A percentile compares a stretch with the other conserved stretches of the same genome.
phyloP scores from a whole-genome alignment of 1,140 invertebrate genomes.

The Bombus sylvicola region DNA sequence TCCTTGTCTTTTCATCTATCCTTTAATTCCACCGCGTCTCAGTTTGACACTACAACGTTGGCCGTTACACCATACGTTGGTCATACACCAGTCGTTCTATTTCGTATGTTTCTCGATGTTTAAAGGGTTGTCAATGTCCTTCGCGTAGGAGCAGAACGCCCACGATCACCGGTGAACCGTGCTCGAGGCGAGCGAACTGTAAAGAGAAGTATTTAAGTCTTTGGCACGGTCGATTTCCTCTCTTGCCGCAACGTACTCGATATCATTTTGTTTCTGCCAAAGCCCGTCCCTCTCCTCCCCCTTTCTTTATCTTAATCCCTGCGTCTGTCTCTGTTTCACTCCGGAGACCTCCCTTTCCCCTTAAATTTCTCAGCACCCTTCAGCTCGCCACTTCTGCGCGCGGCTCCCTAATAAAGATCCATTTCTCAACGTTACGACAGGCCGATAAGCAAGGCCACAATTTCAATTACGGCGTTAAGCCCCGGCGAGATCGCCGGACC shows the following conservation, averaged over 20 bases:
- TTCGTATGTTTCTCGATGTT: background rate
- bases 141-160: constrained; percentile 1
- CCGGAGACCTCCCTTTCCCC: background rate
- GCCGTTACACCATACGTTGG: no score
- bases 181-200: background rate
- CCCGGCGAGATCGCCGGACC: constrained; percentile 60
- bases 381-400: constrained; percentile 47
- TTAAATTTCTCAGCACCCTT: constrained; percentile 38
- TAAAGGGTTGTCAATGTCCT: background rate
- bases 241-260: constrained; percentile 30
- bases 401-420: constrained; percentile 70
- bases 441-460: constrained; percentile 72
- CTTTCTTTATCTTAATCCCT: constrained; percentile 62
- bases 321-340: constrained; percentile 20
- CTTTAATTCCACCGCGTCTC: background rate
- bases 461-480: constrained; percentile 71
- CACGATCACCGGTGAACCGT: background rate
- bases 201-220: constrained; percentile 44
- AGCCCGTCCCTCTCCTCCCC: background rate
- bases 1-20: background rate
- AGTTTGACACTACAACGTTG: background rate
- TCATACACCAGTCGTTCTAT: background rate
- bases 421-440: constrained; percentile 71
- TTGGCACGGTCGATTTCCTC: constrained; percentile 13
- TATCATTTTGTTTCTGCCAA: constrained; percentile 62